Evolutionary conservation across 2,797 vertebrate genomes (phyloP), one percentile per base, ranked within the genome.

Genomic region (Streptopelia turtur): DNA sequence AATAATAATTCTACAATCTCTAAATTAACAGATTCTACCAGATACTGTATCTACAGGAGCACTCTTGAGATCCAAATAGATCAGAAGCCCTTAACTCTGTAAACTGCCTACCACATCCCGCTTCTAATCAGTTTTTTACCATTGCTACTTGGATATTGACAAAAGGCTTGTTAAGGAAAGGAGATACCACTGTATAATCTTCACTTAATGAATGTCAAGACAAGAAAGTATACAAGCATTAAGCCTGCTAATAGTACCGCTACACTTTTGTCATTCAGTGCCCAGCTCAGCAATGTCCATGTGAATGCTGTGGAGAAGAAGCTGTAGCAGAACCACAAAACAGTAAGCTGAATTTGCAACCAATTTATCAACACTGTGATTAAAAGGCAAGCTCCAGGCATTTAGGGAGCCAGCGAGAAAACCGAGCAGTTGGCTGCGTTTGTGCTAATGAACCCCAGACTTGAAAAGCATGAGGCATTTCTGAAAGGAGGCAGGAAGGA

Each of bases 391-490:
- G 87, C 89, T 97, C 94, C 88, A 95, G 92, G 92, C 92, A 94
- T 77, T 84, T 83, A 93, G 89, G 89, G 87, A 93, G 66, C 1
- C 13, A 92, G 76, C 95, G 87, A 97, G 93, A 97, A 96, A 98
- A 94, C 81, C 9, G 33, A 94, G 87, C 43, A 71, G 79, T 92
- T 95, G 86, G 60, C 87, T 96, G 96, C 92, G 94, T 98, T 97
- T 98, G 97, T 92, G 97, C 97, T 98, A 98, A 99, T 97, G 98
- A 98, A 98, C 96, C 97, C 98, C 98, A 98, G 98, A 98, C 98
- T 98, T 96, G 95, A 98, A 97, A 98, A 97, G 97, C 98, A 94
- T n/a, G 79, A 93, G 69, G 82, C 70, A 69, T 93, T 98, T 97
- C 95, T 95, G 98, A 97, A 97, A 57, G 97, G 97, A 98, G 90